phyloP scores from a whole-genome alignment of 2,888 invertebrate genomes.

The Harpalus rubripes region DNA sequence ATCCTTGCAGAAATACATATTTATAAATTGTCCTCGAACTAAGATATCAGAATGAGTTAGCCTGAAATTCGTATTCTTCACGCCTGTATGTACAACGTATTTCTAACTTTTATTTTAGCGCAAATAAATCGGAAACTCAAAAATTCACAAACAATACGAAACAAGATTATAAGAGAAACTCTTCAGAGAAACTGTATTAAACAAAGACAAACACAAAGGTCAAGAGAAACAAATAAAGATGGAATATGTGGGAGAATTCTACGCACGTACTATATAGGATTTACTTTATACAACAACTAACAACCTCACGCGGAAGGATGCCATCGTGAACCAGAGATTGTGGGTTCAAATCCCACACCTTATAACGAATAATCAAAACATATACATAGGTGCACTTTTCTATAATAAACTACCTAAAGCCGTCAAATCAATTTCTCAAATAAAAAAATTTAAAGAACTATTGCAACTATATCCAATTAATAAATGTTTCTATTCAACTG shows the following conservation, averaged over 20 bases:
- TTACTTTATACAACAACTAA: conserved; percentile 76
- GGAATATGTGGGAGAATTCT: conserved; percentile 16
- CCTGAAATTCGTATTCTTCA: not conserved
- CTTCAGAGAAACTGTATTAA: conserved; percentile 19
- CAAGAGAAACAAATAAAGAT: conserved; percentile 22
- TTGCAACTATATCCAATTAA: too few species aligned
- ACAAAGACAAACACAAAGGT: conserved; percentile 24
- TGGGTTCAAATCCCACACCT: too few species aligned
- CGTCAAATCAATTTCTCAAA: too few species aligned
- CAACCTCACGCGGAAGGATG: conserved; percentile 2
- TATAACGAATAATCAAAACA: too few species aligned
- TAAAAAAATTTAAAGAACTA: too few species aligned
- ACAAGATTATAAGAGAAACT: conserved; percentile 39
- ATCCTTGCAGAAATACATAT: not conserved
- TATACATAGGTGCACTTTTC: too few species aligned
- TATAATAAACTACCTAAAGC: too few species aligned
- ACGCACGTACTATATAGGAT: conserved; percentile 72
- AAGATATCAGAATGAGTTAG: not conserved
- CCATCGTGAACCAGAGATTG: too few species aligned
- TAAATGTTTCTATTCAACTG: too few species aligned
- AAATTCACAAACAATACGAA: conserved; percentile 37
- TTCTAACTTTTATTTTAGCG: conserved; percentile 20
- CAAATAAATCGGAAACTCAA: conserved; percentile 36
- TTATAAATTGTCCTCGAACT: conserved; percentile 6
- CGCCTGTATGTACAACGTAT: not conserved